Percentiles rank a stretch among this genome's conserved stretches.
Conservation (phyloP, 2,113 vertebrate species). For the Semicossyphus pulcher region DNA sequence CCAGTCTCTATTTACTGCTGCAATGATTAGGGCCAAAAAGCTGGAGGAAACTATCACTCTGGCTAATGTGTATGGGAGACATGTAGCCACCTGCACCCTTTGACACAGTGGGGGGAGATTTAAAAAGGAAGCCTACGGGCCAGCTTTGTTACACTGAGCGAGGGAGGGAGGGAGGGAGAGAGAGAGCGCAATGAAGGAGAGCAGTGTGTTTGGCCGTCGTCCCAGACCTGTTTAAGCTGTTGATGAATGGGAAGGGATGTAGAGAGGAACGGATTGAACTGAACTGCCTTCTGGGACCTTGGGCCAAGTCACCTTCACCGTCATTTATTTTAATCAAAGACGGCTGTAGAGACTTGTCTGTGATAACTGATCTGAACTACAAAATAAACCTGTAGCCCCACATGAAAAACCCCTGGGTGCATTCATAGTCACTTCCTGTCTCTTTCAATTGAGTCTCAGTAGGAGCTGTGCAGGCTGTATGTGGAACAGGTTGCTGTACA, state of each 20-base stretch:
- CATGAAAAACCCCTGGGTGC: conserved; percentile 41
- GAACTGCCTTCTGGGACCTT: conserved; percentile 62
- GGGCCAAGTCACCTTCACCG: conserved; percentile 68
- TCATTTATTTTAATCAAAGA: conserved; percentile 74
- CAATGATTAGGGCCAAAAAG: conserved; percentile 55
- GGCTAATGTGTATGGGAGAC: conserved; percentile 72
- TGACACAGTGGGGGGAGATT: conserved; percentile 66
- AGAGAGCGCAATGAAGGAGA: conserved; percentile 54
- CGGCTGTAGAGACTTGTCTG: conserved; percentile 66
- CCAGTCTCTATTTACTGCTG: conserved; percentile 55
- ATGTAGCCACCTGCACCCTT: conserved; percentile 76
- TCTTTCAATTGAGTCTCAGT: conserved; percentile 32
- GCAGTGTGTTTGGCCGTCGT: conserved; percentile 60
- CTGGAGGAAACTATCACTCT: conserved; percentile 63
- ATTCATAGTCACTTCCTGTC: conserved; percentile 38
- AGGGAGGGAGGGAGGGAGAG: conserved; percentile 17
- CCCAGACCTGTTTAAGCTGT: conserved; percentile 69
- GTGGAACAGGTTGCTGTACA: conserved; percentile 3
- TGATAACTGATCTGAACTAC: conserved; percentile 65
- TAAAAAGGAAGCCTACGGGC: conserved; percentile 69
- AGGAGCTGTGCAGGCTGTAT: neutral
- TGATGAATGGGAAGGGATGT: conserved; percentile 75
- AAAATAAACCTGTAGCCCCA: conserved; percentile 56
- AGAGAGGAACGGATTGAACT: conserved; percentile 70
- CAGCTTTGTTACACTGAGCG: conserved; percentile 59